phyloP scores from a whole-genome alignment of 2,113 vertebrate genomes.

The Oostethus manadensis region DNA sequence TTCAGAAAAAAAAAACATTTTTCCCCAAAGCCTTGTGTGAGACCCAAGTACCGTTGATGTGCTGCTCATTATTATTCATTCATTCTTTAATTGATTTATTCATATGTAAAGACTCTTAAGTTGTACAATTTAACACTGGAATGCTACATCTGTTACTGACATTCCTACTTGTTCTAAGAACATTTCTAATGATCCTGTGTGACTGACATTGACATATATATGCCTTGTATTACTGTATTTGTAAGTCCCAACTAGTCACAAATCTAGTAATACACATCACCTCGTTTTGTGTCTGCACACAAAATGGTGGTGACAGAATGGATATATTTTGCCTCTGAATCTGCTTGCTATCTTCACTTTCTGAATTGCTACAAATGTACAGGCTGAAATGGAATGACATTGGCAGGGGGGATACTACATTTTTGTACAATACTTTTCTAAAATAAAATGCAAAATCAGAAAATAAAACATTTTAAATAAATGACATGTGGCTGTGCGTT shows the following conservation, averaged over 20 bases:
- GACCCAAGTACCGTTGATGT: slow-evolving; percentile 15
- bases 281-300: slow-evolving; percentile 7
- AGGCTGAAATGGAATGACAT: slow-evolving; percentile 41
- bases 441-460: slow-evolving; percentile 35
- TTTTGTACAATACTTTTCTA: slow-evolving; percentile 66
- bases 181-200: slow-evolving; percentile 12
- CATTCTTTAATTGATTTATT: no score
- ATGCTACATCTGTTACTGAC: slow-evolving; percentile 36
- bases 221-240: slow-evolving; percentile 43
- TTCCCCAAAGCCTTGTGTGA: slow-evolving; percentile 27
- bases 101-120: slow-evolving; percentile 9
- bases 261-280: slow-evolving; percentile 25
- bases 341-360: slow-evolving; percentile 47
- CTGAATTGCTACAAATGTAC: slow-evolving; percentile 49
- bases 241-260: slow-evolving; percentile 8
- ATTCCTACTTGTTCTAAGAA: slow-evolving; percentile 49
- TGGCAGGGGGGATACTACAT: slow-evolving; percentile 26
- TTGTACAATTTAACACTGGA: slow-evolving; percentile 43
- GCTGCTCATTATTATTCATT: slow-evolving; percentile 22
- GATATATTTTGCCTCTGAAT: slow-evolving; percentile 19
- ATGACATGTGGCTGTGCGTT: slow-evolving; percentile 4
- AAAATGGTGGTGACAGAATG: slow-evolving; percentile 45
- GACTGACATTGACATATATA: slow-evolving; percentile 17
- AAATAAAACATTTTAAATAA: slow-evolving; percentile 60
- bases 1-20: slow-evolving; percentile 51